These are phyloP conservation scores for Vidua chalybeata DNA, from an alignment of 2,113 vertebrate genomes.

Conservation along the genomic window DNA sequence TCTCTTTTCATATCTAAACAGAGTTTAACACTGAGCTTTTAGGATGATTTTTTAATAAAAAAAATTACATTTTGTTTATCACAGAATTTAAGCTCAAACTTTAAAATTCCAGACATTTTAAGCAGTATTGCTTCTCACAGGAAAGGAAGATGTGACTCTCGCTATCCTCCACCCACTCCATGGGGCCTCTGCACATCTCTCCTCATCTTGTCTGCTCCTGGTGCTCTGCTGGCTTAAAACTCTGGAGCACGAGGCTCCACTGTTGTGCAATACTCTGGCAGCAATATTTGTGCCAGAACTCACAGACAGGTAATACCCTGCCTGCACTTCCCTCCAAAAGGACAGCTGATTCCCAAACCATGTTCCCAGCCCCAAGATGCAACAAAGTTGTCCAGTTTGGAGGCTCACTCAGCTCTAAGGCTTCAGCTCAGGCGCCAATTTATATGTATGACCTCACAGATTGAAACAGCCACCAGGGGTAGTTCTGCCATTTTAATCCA, in stretches of 20 bases:
- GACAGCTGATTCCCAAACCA: not conserved
- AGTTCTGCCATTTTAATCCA: not conserved
- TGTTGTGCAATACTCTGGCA: not conserved
- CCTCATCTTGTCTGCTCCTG: not conserved
- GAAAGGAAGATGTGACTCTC: not conserved
- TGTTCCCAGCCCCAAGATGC: not conserved
- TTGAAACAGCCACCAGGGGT: not conserved
- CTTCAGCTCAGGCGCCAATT: not conserved
- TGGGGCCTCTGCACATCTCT: not conserved
- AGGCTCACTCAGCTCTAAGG: not conserved
- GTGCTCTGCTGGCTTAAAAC: not conserved
- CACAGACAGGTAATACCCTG: not conserved
- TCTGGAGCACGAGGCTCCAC: accelerated
- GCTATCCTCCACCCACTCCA: not conserved
- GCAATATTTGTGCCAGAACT: not conserved
- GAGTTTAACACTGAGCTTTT: not conserved
- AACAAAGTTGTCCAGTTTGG: not conserved
- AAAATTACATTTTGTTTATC: not conserved
- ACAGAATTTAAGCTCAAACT: not conserved
- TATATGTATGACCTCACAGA: not conserved
- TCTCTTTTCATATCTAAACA: not conserved
- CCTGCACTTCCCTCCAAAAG: not conserved
- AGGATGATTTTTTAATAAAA: not conserved
- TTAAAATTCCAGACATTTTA: not conserved
- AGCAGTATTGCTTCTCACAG: not conserved